A percentile compares a stretch with the other conserved stretches of the same genome.
Evolutionary conservation across 2,888 invertebrate genomes (phyloP).

Genomic region (Pteria penguin): DNA sequence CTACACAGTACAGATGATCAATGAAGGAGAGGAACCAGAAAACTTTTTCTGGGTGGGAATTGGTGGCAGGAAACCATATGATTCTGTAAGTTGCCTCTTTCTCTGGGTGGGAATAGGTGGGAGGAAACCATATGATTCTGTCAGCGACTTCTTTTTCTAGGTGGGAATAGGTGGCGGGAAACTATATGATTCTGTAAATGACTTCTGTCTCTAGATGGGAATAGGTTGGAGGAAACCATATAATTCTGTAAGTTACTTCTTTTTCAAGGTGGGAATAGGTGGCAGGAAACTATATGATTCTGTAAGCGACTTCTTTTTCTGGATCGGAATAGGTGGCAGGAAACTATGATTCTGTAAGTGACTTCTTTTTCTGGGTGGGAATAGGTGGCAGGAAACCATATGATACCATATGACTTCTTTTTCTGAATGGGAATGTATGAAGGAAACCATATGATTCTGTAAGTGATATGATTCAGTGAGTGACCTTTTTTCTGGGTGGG

Average conservation of each 20-base stretch:
- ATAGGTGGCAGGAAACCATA: conserved; percentile 94
- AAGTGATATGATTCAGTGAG: too few relatives aligned
- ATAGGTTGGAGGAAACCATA: conserved; percentile 94
- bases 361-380: conserved; percentile 96
- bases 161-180: conserved; percentile 95
- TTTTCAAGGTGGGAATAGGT: conserved; percentile 98
- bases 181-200: conserved; percentile 87
- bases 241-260: conserved; percentile 85
- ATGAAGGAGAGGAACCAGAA: conserved; percentile 97
- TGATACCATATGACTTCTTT: too few relatives aligned
- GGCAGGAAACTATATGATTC: conserved; percentile 94
- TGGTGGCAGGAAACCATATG: conserved; percentile 94
- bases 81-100: conserved; percentile 85
- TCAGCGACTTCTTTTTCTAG: conserved; percentile 91
- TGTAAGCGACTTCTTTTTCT: conserved; percentile 76
- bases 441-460: too few relatives aligned
- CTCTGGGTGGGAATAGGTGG: conserved; percentile 98
- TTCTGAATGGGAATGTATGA: too few relatives aligned
- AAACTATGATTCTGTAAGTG: too few relatives aligned
- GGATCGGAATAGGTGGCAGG: neutral
- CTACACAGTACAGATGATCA: conserved; percentile 82
- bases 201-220: conserved; percentile 96
- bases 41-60: conserved; percentile 99
- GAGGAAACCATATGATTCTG: conserved; percentile 90
- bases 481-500: conserved; percentile 99